Evolutionary conservation across 2,888 invertebrate species (phyloP).

Genomic region (Microplitis manilae): DNA sequence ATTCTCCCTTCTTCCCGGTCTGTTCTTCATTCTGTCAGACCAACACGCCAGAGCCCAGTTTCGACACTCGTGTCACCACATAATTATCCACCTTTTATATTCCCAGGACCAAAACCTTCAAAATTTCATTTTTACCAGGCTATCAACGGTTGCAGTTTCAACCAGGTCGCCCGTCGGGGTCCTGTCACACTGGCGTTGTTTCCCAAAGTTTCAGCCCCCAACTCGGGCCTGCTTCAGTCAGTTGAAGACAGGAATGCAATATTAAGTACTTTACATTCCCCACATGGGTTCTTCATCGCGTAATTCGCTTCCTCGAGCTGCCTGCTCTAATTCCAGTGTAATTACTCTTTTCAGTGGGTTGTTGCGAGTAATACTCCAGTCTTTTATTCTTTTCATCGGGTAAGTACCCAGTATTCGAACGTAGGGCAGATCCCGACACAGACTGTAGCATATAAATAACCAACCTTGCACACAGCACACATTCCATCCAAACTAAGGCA

Average conservation of each 20-base stretch:
- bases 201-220: too few species aligned
- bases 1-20: not conserved
- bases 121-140: too few species aligned
- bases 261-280: constrained; percentile 48
- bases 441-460: not conserved
- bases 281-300: constrained; percentile 49
- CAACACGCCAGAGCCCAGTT: constrained; percentile 7
- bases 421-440: not conserved
- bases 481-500: constrained; percentile 63
- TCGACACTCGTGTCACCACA: not conserved
- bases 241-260: too few species aligned
- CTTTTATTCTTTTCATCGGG: too few species aligned
- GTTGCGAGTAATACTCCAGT: not conserved
- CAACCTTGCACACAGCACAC: constrained; percentile 40
- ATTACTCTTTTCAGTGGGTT: constrained; percentile 62
- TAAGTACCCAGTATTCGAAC: not conserved
- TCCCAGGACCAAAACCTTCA: too few species aligned
- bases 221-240: too few species aligned
- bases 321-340: constrained; percentile 65
- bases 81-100: constrained; percentile 18
- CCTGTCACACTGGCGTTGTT: too few species aligned
- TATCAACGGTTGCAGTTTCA: too few species aligned
- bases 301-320: constrained; percentile 63
- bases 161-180: too few species aligned
- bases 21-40: constrained; percentile 21